These are phyloP conservation scores for Disparrhopalites patrizii DNA, from an alignment of 2,888 invertebrate genomes.

Conservation along the genomic window DNA sequence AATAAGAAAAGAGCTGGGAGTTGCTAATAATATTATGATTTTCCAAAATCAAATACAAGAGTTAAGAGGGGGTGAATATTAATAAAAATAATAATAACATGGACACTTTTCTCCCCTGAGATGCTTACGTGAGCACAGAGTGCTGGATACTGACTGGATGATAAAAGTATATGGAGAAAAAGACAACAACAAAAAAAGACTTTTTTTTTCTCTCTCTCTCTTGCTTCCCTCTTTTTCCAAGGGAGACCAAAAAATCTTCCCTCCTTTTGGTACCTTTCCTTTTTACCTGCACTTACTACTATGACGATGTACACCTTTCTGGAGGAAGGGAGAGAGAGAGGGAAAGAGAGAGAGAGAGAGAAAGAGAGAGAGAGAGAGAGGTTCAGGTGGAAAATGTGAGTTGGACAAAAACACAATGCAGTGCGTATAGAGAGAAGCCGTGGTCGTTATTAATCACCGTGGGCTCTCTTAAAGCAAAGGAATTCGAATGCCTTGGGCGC, in stretches of 20 bases:
- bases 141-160: conserved; percentile 43
- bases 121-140: conserved; percentile 45
- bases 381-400: conserved; percentile 17
- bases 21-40: too few species aligned
- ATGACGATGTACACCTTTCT: too few species aligned
- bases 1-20: too few species aligned
- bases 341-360: background rate
- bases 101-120: conserved; percentile 12
- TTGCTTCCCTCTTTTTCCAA: too few species aligned
- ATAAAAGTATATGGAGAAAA: conserved; percentile 22
- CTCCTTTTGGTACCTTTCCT: too few species aligned
- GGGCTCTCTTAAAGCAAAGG: conserved; percentile 37
- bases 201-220: too few species aligned
- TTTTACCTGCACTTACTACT: too few species aligned
- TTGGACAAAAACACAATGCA: conserved; percentile 17
- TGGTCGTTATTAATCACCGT: conserved; percentile 43
- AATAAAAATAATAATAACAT: background rate
- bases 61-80: background rate
- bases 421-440: conserved; percentile 19
- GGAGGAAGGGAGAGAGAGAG: conserved; percentile 10
- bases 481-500: conserved; percentile 21
- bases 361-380: conserved; percentile 8
- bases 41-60: too few species aligned
- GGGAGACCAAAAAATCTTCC: too few species aligned
- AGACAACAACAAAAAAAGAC: too few species aligned